Conservation (phyloP, 2,113 vertebrate species). For the Tamias sibiricus region DNA sequence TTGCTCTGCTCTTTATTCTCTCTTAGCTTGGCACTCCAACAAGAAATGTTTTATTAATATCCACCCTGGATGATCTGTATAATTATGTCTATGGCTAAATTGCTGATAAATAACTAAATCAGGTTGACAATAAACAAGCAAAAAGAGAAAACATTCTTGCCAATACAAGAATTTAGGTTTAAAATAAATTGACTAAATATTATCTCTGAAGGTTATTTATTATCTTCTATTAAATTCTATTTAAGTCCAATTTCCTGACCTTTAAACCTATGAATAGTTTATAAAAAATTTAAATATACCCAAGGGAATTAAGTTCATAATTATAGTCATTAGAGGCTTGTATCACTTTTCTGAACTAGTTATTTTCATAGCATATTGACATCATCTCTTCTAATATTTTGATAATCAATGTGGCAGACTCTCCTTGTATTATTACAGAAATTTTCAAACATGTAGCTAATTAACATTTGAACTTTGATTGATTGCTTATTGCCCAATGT, state of each 20-base stretch:
- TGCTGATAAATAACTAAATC: not conserved
- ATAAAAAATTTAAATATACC: not conserved
- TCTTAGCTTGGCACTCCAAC: not conserved
- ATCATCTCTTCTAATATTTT: slow-evolving; percentile 35
- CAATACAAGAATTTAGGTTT: not conserved
- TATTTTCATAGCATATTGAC: not conserved
- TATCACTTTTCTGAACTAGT: not conserved
- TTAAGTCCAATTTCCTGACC: not conserved
- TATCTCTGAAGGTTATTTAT: not conserved
- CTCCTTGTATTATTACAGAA: not conserved
- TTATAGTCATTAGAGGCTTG: not conserved
- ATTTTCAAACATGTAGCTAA: slow-evolving; percentile 6
- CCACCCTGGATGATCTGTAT: not conserved
- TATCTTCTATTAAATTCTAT: not conserved
- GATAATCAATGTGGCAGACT: not conserved
- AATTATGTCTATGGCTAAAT: not conserved
- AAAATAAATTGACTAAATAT: not conserved
- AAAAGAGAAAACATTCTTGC: not conserved
- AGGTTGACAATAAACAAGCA: not conserved
- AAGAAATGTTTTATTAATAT: not conserved
- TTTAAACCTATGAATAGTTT: not conserved
- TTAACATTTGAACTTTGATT: slow-evolving; percentile 45
- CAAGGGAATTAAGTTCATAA: not conserved
- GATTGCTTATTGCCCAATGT: not conserved
- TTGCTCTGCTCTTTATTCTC: not conserved